These are phyloP conservation scores for Nebria brevicollis DNA, from an alignment of 2,888 invertebrate species.

Conservation along the genomic window DNA sequence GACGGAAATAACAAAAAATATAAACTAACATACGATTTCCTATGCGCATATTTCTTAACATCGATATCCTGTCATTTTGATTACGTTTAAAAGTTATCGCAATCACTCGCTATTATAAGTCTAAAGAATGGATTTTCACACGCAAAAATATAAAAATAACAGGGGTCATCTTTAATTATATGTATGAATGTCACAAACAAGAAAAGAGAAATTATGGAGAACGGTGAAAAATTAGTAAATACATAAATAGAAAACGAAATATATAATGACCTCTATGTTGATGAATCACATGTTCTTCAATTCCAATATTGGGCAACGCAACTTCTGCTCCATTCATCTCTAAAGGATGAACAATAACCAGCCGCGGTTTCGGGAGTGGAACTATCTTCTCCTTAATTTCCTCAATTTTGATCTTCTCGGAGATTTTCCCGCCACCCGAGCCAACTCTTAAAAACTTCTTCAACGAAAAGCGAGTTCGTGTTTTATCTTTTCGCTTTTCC, in stretches of 20 bases:
- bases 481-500: slow-evolving; percentile 73
- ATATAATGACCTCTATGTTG: slow-evolving; percentile 7
- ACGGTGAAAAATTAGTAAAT: neutral
- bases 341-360: slow-evolving; percentile 89
- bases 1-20: neutral
- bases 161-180: neutral
- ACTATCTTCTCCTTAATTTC: slow-evolving; percentile 67
- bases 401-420: slow-evolving; percentile 68
- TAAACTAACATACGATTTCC: neutral
- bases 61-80: neutral
- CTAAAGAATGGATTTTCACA: neutral
- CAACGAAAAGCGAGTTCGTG: slow-evolving; percentile 79
- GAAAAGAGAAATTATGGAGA: neutral
- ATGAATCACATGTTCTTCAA: slow-evolving; percentile 10
- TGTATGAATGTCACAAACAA: slow-evolving; percentile 1
- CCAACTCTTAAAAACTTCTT: slow-evolving; percentile 86
- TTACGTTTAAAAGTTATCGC: neutral
- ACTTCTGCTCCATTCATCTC: slow-evolving; percentile 85
- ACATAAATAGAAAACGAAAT: neutral
- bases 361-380: slow-evolving; percentile 74
- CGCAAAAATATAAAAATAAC: neutral
- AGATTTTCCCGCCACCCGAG: slow-evolving; percentile 75
- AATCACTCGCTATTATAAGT: neutral
- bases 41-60: neutral
- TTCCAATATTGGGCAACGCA: slow-evolving; percentile 58